Percentiles rank a stretch among this genome's conserved stretches.
Conservation (phyloP, 2,888 invertebrate species). For the Chrysodeixis includens region DNA sequence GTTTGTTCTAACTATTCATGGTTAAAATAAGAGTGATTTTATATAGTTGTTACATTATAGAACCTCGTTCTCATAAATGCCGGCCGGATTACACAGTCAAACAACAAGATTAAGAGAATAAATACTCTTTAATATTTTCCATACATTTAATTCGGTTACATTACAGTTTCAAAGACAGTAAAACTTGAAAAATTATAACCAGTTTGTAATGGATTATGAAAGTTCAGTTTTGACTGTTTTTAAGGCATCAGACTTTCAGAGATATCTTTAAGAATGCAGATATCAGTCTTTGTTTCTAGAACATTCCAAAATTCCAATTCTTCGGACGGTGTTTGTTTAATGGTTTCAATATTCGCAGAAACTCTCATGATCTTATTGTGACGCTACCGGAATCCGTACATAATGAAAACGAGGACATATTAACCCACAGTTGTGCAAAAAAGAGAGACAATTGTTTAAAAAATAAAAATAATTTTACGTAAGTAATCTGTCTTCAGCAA, state of each 20-base stretch:
- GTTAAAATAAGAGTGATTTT: neutral
- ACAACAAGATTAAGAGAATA: neutral
- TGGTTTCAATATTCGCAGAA: too few species aligned
- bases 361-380: neutral
- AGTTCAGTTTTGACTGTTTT: too few species aligned
- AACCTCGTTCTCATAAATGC: neutral
- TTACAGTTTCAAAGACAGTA: too few species aligned
- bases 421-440: neutral
- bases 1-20: conserved; percentile 1
- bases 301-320: neutral
- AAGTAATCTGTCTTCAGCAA: conserved; percentile 12
- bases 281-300: neutral
- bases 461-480: conserved; percentile 28
- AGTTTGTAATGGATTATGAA: too few species aligned
- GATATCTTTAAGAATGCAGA: too few species aligned
- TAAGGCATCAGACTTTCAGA: too few species aligned
- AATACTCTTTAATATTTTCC: neutral
- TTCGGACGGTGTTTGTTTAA: neutral
- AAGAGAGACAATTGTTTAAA: neutral
- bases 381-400: neutral
- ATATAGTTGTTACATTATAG: neutral
- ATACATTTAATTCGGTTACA: too few species aligned
- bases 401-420: neutral
- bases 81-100: neutral
- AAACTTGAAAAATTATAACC: too few species aligned